Conservation (phyloP, 2,797 vertebrate genomes). For the Aulostomus chinensis region DNA sequence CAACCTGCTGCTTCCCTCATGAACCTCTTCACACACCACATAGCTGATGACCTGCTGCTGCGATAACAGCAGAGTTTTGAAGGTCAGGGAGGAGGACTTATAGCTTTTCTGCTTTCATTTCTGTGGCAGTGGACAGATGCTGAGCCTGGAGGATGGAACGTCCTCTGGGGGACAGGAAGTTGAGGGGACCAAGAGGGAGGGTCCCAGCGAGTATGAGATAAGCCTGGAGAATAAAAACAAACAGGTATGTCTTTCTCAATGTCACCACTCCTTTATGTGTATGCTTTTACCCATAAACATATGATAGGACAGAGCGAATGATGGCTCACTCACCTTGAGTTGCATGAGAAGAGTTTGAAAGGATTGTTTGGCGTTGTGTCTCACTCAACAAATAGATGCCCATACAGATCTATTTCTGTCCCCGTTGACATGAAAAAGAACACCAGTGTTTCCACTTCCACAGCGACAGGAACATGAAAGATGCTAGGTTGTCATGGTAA, state of each 20-base stretch:
- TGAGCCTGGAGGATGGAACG: constrained; percentile 76
- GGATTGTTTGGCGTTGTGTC: constrained; percentile 40
- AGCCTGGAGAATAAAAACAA: constrained; percentile 78
- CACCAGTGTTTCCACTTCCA: constrained; percentile 55
- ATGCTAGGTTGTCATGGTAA: constrained; percentile 81
- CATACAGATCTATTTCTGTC: constrained; percentile 72
- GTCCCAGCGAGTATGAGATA: constrained; percentile 78
- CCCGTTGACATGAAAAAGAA: constrained; percentile 64
- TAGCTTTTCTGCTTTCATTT: constrained; percentile 37
- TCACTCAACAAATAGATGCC: constrained; percentile 43
- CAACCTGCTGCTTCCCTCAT: constrained; percentile 20
- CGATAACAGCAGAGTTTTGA: constrained; percentile 29
- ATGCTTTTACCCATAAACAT: constrained; percentile 3
- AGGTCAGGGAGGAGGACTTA: constrained; percentile 43
- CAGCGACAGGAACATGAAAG: constrained; percentile 60
- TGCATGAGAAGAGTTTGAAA: neutral
- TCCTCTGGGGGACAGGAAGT: constrained; percentile 65
- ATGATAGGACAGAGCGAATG: neutral
- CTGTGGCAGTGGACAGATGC: constrained; percentile 63
- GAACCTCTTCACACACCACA: constrained; percentile 27
- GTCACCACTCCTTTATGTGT: neutral
- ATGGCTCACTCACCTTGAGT: constrained; percentile 15
- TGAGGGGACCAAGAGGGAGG: constrained; percentile 72
- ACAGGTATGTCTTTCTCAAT: constrained; percentile 56
- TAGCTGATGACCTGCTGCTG: constrained; percentile 30